Conservation (phyloP, 2,113 vertebrate genomes). For the Ellobius talpinus region DNA sequence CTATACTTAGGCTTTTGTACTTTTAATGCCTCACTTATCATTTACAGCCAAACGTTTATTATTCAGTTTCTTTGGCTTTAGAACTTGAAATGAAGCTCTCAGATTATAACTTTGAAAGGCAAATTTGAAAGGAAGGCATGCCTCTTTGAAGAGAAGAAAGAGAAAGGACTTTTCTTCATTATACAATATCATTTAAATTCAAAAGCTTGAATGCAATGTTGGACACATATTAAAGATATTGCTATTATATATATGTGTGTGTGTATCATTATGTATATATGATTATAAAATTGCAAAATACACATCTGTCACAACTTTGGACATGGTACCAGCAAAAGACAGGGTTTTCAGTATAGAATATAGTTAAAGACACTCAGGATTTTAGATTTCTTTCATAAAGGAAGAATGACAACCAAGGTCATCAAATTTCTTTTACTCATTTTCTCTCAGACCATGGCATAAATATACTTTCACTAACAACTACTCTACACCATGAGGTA, state of each 20-base stretch:
- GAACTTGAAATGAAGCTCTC: not conserved
- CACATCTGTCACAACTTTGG: not conserved
- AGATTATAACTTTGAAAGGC: not conserved
- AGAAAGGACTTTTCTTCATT: not conserved
- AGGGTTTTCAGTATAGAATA: not conserved
- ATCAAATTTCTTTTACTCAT: not conserved
- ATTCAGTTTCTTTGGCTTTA: not conserved
- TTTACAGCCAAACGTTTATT: not conserved
- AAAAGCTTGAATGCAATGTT: not conserved
- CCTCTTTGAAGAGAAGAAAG: not conserved
- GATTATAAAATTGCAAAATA: not conserved
- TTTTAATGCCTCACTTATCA: not conserved
- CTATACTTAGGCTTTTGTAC: fast-evolving
- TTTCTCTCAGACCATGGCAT: fast-evolving
- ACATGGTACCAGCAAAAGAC: not conserved
- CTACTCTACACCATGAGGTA: not conserved
- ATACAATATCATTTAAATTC: not conserved
- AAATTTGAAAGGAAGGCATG: not conserved
- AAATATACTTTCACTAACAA: not conserved
- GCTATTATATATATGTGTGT: not conserved
- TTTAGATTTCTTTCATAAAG: not conserved
- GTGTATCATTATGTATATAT: not conserved
- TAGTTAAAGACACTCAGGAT: not conserved
- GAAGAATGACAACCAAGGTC: not conserved
- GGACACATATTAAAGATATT: not conserved